Conservation (phyloP, 1,140 invertebrate genomes). For the Meloidogyne floridensis region DNA sequence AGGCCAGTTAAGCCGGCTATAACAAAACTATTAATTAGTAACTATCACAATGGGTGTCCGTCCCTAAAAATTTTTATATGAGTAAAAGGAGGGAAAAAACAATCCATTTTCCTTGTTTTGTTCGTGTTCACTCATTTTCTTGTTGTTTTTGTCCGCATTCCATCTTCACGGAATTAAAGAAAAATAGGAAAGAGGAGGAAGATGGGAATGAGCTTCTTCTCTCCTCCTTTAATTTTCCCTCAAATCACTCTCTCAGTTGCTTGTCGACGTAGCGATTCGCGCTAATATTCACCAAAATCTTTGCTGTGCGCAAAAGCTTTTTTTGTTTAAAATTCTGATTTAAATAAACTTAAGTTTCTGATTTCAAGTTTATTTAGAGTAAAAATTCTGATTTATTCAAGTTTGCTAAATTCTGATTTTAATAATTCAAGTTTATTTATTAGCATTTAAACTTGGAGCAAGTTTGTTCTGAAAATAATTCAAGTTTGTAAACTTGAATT, state of each 20-base stretch:
- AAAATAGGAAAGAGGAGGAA: background rate
- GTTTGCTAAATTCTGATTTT: too few species aligned
- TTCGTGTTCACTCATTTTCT: slow-evolving; percentile 1
- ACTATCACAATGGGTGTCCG: background rate
- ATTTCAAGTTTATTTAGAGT: background rate
- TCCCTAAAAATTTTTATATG: background rate
- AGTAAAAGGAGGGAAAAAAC: background rate
- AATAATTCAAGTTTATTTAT: too few species aligned
- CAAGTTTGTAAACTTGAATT: too few species aligned
- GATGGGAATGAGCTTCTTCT: background rate
- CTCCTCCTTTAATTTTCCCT: background rate
- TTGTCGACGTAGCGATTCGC: background rate
- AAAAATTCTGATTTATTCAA: too few species aligned
- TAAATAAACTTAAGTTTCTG: background rate
- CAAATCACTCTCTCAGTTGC: background rate
- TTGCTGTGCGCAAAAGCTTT: background rate
- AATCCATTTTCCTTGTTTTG: background rate
- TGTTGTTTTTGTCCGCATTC: slow-evolving; percentile 6
- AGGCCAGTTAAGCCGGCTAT: background rate
- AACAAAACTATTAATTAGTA: slow-evolving; percentile 6
- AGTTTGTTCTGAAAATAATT: too few species aligned
- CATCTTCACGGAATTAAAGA: background rate
- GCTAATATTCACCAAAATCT: slow-evolving; percentile 2
- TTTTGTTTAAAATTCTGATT: background rate
- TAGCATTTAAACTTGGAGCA: too few species aligned